Conservation (phyloP, 1,140 invertebrate genomes). For the Formica exsecta region DNA sequence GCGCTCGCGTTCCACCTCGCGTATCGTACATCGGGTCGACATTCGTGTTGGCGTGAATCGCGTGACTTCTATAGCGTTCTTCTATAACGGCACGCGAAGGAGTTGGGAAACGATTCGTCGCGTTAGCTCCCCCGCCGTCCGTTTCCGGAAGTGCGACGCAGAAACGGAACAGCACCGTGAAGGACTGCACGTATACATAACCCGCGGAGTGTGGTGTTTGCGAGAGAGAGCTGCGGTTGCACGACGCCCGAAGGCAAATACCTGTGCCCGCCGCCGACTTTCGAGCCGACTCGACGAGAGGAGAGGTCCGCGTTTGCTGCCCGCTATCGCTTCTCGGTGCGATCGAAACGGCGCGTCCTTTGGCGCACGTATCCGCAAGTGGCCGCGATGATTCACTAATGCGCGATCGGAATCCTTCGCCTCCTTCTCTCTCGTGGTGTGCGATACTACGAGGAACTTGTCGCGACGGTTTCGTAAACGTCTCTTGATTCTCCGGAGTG, state of each 20-base stretch:
- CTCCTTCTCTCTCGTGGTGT: too few relatives aligned
- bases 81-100: background rate
- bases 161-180: conserved; percentile 46
- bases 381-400: background rate
- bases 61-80: conserved; percentile 25
- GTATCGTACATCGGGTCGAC: conserved; percentile 1
- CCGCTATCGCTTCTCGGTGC: background rate
- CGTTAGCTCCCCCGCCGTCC: background rate
- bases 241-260: conserved; percentile 82
- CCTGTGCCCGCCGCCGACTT: conserved; percentile 75
- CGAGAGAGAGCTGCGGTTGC: conserved; percentile 68
- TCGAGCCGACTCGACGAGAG: conserved; percentile 63
- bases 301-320: conserved; percentile 44
- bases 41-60: background rate
- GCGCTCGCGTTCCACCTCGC: background rate
- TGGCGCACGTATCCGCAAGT: background rate
- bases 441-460: background rate
- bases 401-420: background rate
- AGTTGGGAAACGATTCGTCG: background rate
- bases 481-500: background rate
- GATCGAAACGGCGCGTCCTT: background rate
- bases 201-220: conserved; percentile 46
- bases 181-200: conserved; percentile 14
- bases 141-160: conserved; percentile 11
- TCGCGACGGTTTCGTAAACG: background rate